Base-by-base conservation (phyloP, 2,888 invertebrate genomes). In the Cenopis cana region DNA sequence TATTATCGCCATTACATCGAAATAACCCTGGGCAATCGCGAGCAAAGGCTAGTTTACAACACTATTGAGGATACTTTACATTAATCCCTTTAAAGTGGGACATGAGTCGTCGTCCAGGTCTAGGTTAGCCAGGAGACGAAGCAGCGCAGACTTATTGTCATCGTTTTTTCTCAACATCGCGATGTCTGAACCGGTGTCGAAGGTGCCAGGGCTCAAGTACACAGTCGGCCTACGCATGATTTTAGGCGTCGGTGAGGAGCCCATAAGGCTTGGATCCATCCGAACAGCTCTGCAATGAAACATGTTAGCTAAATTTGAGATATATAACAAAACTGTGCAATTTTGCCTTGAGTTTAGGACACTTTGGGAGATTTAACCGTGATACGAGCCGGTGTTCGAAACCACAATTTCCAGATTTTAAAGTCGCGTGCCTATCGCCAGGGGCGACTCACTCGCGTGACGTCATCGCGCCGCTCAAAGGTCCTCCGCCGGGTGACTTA, bases 91-190 rank as follows among this genome's bases (percentile, higher is more conserved):
- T 46, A 46, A 46, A 46, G 46, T 46, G 8, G 46, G 46, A 6
- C 12, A 46, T 8, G 46, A 46, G 46, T 8, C n/a, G 8, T 46
- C 46, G 8, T 73, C 64, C 0, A 66, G 24, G 0, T 77, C 70
- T 12, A 83, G 73, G 1, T 86, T 82, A 2, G 87, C 83, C 12
- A 85, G 85, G 12, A 90, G 75, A 3, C 89, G 82, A 0, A 82
- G 75, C 8, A 91, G 77, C 0, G 83, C 83, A 0, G 90, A 89
- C 2, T 76, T 80, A 14, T 85, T 20, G 11, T 38, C 33, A n/a
- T 10, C 24, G 0, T 5, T 14, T 20, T 29, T 9, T n/a, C n/a
- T 55, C 74, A 4, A 69, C 72, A 76, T 64, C 0, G 79, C 76
- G 0, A 73, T 73, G 14, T 84, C 83, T 0, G 81, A 79, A 18